Evolutionary conservation across 2,888 invertebrate species (phyloP).

Genomic region (Chaitophorus viminalis): DNA sequence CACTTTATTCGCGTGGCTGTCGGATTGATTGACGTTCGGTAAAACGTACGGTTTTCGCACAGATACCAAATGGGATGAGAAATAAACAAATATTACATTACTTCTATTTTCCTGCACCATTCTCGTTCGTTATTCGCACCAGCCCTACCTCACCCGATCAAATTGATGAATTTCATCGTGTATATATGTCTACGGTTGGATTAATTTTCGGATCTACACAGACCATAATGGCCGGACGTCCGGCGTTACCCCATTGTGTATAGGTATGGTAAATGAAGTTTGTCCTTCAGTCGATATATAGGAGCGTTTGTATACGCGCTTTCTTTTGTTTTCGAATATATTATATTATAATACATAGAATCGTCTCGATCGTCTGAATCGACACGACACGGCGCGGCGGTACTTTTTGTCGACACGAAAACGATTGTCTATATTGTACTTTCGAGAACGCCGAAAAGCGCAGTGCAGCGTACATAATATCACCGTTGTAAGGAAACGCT

Average conservation of each 20-base stretch:
- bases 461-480: too few species aligned
- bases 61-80: too few species aligned
- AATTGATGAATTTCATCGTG: background rate
- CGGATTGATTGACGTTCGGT: too few species aligned
- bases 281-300: slow-evolving; percentile 42
- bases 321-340: slow-evolving; percentile 12
- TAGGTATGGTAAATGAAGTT: slow-evolving; percentile 30
- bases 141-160: background rate
- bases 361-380: slow-evolving; percentile 6
- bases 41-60: too few species aligned
- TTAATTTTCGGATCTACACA: slow-evolving; percentile 33
- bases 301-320: slow-evolving; percentile 8
- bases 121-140: too few species aligned
- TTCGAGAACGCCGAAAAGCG: too few species aligned
- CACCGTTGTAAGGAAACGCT: too few species aligned
- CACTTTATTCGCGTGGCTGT: too few species aligned
- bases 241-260: slow-evolving; percentile 45
- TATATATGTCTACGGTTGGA: slow-evolving; percentile 1
- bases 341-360: background rate
- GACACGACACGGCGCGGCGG: background rate
- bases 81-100: too few species aligned
- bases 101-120: too few species aligned
- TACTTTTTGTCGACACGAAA: too few species aligned
- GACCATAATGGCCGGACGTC: slow-evolving; percentile 57
- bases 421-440: background rate